Percentiles rank a stretch among this genome's conserved stretches.
Evolutionary conservation across 2,797 vertebrate genomes (phyloP).

Genomic region (Adrianichthys oophorus): DNA sequence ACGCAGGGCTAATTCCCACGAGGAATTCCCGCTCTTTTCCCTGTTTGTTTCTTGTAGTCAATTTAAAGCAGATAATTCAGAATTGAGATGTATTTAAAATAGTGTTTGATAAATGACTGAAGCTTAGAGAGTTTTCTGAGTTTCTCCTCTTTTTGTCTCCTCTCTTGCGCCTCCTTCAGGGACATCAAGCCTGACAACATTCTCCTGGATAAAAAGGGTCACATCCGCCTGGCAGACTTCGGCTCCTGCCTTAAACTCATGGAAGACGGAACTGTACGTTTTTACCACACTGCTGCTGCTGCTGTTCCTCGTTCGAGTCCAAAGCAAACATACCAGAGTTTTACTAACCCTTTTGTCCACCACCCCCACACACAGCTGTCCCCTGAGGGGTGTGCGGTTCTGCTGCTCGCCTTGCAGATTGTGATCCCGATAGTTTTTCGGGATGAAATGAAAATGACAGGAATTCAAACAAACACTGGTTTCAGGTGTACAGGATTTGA

Average conservation of each 20-base stretch:
- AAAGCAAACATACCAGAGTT: slow-evolving; percentile 72
- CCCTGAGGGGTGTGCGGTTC: slow-evolving; percentile 56
- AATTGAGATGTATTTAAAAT: slow-evolving; percentile 37
- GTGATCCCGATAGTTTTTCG: slow-evolving; percentile 43
- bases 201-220: slow-evolving; percentile 97
- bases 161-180: slow-evolving; percentile 63
- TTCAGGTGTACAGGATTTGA: slow-evolving; percentile 20
- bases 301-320: slow-evolving; percentile 41
- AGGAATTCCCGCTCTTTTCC: slow-evolving; percentile 21
- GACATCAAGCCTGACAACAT: slow-evolving; percentile 99
- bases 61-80: slow-evolving; percentile 39
- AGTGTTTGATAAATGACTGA: slow-evolving; percentile 19
- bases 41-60: slow-evolving; percentile 38
- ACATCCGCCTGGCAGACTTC: slow-evolving; percentile 97
- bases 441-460: slow-evolving; percentile 24
- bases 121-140: background rate
- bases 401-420: slow-evolving; percentile 43
- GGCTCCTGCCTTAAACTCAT: slow-evolving; percentile 97
- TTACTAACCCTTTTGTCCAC: slow-evolving; percentile 58
- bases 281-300: slow-evolving; percentile 50
- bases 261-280: slow-evolving; percentile 95
- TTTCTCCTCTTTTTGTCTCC: background rate
- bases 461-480: slow-evolving; percentile 27
- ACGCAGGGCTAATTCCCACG: slow-evolving; percentile 25
- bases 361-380: slow-evolving; percentile 41